These are phyloP conservation scores for Bagarius yarrelli DNA, from an alignment of 2,113 vertebrate species.

Conservation along the genomic window DNA sequence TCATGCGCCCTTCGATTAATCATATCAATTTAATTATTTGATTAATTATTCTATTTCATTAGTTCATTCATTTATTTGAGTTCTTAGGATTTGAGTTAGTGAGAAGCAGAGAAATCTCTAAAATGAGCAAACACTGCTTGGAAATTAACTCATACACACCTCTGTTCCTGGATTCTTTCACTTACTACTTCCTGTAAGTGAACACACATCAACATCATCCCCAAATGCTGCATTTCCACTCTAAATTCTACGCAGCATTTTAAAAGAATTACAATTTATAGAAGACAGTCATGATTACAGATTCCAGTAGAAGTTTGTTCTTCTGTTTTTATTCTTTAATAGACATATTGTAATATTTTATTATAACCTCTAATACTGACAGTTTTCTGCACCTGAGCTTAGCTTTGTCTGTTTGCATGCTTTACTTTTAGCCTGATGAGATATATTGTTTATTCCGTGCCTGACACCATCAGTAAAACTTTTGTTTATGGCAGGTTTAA, in stretches of 20 bases:
- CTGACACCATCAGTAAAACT: neutral
- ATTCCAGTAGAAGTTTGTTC: neutral
- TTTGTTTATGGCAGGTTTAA: neutral
- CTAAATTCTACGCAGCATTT: neutral
- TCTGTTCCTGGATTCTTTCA: neutral
- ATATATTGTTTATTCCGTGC: neutral
- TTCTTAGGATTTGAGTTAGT: neutral
- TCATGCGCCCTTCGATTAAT: too few relatives aligned
- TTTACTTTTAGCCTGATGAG: neutral
- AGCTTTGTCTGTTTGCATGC: neutral
- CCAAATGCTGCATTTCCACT: neutral
- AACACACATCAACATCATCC: neutral
- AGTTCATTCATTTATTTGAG: neutral
- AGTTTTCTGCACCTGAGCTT: neutral
- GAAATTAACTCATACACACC: neutral
- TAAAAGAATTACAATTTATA: neutral
- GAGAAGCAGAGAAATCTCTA: neutral
- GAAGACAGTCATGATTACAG: neutral
- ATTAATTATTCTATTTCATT: too few relatives aligned
- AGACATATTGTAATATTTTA: neutral
- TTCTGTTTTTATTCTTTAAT: neutral
- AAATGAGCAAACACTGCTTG: neutral
- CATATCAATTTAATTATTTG: too few relatives aligned
- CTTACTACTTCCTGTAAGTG: neutral
- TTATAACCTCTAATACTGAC: neutral